phyloP scores from a whole-genome alignment of 2,888 invertebrate species.

The Desoria tigrina region DNA sequence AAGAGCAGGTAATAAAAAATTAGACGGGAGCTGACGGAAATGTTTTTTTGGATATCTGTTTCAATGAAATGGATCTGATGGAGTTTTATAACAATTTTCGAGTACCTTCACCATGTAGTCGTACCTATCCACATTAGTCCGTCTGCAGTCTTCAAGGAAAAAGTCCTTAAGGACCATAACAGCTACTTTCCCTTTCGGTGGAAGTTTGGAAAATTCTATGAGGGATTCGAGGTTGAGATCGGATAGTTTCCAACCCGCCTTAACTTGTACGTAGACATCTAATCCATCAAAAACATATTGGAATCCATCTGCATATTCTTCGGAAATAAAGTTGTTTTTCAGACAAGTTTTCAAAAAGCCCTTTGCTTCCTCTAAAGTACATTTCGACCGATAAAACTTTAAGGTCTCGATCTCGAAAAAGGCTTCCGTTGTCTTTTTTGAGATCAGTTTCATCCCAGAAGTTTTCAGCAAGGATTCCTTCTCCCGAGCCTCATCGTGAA shows the following conservation, averaged over 20 bases:
- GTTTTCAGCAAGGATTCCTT: slow-evolving; percentile 8
- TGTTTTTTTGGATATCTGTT: too few relatives aligned
- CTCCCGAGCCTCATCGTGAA: slow-evolving; percentile 18
- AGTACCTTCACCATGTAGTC: slow-evolving; percentile 32
- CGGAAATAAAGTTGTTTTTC: slow-evolving; percentile 11
- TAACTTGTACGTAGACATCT: background rate
- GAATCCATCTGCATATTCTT: slow-evolving; percentile 31
- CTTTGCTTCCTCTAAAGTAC: slow-evolving; percentile 13
- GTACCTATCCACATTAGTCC: slow-evolving; percentile 20
- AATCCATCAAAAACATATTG: slow-evolving; percentile 29
- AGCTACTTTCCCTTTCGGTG: slow-evolving; percentile 31
- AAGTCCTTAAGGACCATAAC: slow-evolving; percentile 28
- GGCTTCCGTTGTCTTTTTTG: slow-evolving; percentile 26
- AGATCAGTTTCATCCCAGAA: slow-evolving; percentile 17
- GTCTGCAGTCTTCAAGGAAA: slow-evolving; percentile 24
- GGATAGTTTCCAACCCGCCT: background rate
- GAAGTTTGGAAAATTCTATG: slow-evolving; percentile 22
- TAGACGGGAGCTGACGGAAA: too few relatives aligned
- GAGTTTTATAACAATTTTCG: slow-evolving; percentile 1
- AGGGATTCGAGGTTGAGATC: slow-evolving; percentile 13
- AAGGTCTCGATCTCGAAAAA: slow-evolving; percentile 27
- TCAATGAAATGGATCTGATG: too few relatives aligned
- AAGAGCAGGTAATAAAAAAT: too few relatives aligned
- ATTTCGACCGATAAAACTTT: slow-evolving; percentile 1
- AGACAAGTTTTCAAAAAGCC: slow-evolving; percentile 9